Percentiles rank a stretch among this genome's conserved stretches.
Evolutionary conservation across 2,113 vertebrate species (phyloP).

Genomic region (Zapus hudsonius): DNA sequence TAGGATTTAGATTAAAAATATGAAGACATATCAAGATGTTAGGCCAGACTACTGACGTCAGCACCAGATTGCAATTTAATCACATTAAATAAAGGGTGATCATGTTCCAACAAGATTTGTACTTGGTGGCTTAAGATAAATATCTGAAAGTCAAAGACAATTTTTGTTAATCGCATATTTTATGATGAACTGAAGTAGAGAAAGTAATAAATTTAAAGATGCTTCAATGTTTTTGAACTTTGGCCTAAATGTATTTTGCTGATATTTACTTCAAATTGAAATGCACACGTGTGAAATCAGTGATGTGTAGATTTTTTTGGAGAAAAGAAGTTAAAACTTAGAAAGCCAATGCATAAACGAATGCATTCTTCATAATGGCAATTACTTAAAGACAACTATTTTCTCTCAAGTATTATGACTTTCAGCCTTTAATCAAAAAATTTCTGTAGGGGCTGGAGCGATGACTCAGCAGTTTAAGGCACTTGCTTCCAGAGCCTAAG

Average conservation of each 20-base stretch:
- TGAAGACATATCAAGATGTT: not conserved
- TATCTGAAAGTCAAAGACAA: not conserved
- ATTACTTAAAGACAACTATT: not conserved
- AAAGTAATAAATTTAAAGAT: slow-evolving; percentile 11
- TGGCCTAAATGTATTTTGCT: not conserved
- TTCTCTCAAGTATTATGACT: not conserved
- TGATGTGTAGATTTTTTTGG: not conserved
- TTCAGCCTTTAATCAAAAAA: not conserved
- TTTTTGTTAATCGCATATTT: not conserved
- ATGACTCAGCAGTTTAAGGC: no score
- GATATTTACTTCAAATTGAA: not conserved
- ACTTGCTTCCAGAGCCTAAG: no score
- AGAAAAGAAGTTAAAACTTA: no score
- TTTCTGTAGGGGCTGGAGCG: not conserved
- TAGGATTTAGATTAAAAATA: slow-evolving; percentile 42
- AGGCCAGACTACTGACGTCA: slow-evolving; percentile 26
- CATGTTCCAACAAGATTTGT: not conserved
- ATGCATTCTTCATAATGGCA: not conserved
- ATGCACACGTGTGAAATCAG: not conserved
- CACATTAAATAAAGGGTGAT: not conserved
- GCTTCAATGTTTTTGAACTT: not conserved
- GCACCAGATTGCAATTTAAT: slow-evolving; percentile 20
- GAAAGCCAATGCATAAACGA: not conserved
- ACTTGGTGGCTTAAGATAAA: not conserved
- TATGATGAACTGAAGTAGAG: not conserved